Evolutionary conservation across 2,888 invertebrate species (phyloP), one percentile per base, ranked within the genome.

Genomic region (Penaeus monodon): DNA sequence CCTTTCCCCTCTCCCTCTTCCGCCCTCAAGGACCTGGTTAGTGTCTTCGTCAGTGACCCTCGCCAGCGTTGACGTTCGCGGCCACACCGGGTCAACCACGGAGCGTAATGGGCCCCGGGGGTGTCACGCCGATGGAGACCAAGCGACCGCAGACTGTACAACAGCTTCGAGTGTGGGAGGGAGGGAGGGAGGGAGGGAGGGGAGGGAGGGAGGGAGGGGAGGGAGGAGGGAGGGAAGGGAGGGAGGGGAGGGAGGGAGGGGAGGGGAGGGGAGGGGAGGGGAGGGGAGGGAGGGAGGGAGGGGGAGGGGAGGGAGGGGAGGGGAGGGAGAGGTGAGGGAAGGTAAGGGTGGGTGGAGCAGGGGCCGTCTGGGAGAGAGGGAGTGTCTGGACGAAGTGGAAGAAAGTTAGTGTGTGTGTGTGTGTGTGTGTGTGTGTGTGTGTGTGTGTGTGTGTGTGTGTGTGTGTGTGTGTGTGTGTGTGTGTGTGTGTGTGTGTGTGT

Each of bases 381-480:
- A 49, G 76, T 76, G 33, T 74, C 38, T 33, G 44, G 74, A 74
- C 33, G 74, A 44, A 44, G 38, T 74, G 33, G 44, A 44, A n/a
- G n/a, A n/a, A n/a, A 74, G 33, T 44, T 24, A n/a, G 74, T 44
- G 38, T 74, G 74, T 33, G 74, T 74, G 74, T 74, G 44, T 74
- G 74, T 74, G 74, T 74, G 74, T 38, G 74, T 38, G 74, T 74
- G 74, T 74, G 74, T 74, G 74, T 74, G 74, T 38, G 74, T 38
- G 74, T 74, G 74, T 74, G 33, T 38, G 33, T 38, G 33, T 2
- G 33, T 2, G 33, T 38, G 33, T 38, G 33, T 38, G 33, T 38
- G 33, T 38, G 33, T 38, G 33, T 38, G 33, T 33, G 33, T 33
- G 33, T 33, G 33, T 33, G 33, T 33, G 33, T 33, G 33, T 33